Base-by-base conservation (phyloP, 2,888 invertebrate species). In the Drosophila glabriapex region DNA sequence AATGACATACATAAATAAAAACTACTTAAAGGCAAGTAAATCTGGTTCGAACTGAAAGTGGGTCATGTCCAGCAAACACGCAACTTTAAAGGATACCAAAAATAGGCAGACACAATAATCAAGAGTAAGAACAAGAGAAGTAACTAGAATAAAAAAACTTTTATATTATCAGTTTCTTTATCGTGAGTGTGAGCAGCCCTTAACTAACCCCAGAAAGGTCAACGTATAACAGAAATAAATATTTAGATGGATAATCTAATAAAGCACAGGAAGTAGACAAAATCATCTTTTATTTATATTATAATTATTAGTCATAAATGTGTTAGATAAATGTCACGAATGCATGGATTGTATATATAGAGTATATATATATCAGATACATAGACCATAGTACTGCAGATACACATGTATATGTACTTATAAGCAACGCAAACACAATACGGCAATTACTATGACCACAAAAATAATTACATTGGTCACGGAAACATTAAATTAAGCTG, bases 401-500 rank as follows among this genome's bases (percentile, higher is more conserved):
- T 10, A 67, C n/a, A 58, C 14, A 56, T 29, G 28, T 25, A 37
- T 33, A 25, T 58, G 22, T 37, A 55, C 14, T 35, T 52, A 62
- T n/a, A 56, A 52, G 46, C 49, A 49, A 46, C 28, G 33, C 43
- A 60, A 67, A 76, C 61, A 74, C 54, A 73, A 39, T 53, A 54
- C 56, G 52, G 35, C 56, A 70, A 77, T 80, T 66, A 69, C 64
- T 66, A 60, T 72, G 80, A 68, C 54, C 75, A 76, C 62, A 61
- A 70, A 77, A 74, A 81, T 91, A 90, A 91, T 91, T 83, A 77
- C 82, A 72, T 67, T 65, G 65, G 92, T 91, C 91, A 91, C 92
- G 92, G 84, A 91, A 92, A 86, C 80, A 80, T 80, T 88, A 80
- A 91, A 91, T 91, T 84, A 91, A 80, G 68, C 52, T 70, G 71